These are phyloP conservation scores for Nasonovia ribisnigri DNA, from an alignment of 2,888 invertebrate species.

Conservation along the genomic window DNA sequence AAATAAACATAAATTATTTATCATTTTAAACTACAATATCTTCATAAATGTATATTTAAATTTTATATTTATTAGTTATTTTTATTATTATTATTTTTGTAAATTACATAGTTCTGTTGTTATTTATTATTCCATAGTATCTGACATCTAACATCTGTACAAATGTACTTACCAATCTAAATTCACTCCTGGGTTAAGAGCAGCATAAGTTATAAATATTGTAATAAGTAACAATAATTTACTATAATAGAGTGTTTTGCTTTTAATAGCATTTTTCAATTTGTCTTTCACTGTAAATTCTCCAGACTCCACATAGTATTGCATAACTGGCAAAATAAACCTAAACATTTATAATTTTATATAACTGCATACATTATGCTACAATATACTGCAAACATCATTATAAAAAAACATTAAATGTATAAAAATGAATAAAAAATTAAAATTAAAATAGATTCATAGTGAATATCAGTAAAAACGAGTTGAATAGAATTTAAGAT, in stretches of 20 bases:
- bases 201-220: constrained; percentile 93
- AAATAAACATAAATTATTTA: background rate
- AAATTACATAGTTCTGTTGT: constrained; percentile 1
- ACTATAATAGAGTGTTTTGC: constrained; percentile 98
- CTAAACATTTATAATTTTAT: constrained; percentile 71
- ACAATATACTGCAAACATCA: background rate
- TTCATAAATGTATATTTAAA: background rate
- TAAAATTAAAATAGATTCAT: background rate
- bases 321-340: constrained; percentile 98
- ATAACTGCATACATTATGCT: background rate
- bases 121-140: background rate
- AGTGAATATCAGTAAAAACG: background rate
- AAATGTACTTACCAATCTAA: constrained; percentile 81
- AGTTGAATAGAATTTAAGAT: too few species aligned
- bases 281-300: constrained; percentile 96
- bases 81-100: background rate
- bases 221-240: constrained; percentile 96
- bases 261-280: constrained; percentile 92
- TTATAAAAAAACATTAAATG: background rate
- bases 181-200: constrained; percentile 87
- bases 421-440: background rate
- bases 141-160: background rate
- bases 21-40: background rate
- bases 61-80: constrained; percentile 11
- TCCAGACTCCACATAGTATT: constrained; percentile 97